A percentile compares a stretch with the other conserved stretches of the same genome.
Conservation (phyloP, 2,888 invertebrate genomes). For the Pantelozetes paolii region DNA sequence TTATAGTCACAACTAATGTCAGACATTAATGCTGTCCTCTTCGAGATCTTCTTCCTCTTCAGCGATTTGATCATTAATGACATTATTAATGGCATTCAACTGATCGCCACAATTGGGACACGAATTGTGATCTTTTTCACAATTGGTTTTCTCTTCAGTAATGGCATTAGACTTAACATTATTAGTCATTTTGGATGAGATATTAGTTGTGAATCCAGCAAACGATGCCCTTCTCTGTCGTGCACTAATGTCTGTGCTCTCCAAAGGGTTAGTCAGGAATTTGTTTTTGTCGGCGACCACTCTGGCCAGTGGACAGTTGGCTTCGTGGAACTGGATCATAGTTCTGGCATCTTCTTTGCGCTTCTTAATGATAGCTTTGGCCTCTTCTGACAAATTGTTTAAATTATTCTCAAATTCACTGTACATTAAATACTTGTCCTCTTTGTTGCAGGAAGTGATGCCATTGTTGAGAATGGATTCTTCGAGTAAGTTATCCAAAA, state of each 20-base stretch:
- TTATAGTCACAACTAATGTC: background rate
- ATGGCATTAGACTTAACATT: background rate
- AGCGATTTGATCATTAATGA: background rate
- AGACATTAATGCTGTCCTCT: conserved; percentile 3
- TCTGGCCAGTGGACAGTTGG: conserved; percentile 17
- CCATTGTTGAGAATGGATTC: conserved; percentile 47
- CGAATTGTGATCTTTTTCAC: background rate
- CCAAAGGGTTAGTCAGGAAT: background rate
- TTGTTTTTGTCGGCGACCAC: background rate
- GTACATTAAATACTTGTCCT: conserved; percentile 78
- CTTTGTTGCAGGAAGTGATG: conserved; percentile 56
- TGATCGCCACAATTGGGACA: conserved; percentile 34
- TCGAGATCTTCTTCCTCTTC: conserved; percentile 17
- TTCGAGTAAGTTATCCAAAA: conserved; percentile 47
- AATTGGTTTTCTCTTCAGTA: background rate
- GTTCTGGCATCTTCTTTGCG: conserved; percentile 18
- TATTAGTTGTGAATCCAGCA: background rate
- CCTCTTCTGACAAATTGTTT: conserved; percentile 51
- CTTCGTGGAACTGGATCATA: conserved; percentile 1
- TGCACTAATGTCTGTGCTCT: background rate
- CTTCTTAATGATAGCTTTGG: conserved; percentile 30
- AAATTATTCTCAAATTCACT: conserved; percentile 80
- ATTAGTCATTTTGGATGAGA: background rate
- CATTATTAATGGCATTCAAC: background rate
- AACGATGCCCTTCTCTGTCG: conserved; percentile 20